Percentiles rank a stretch among this genome's conserved stretches.
Conservation (phyloP, 1,140 invertebrate genomes). For the Melanaphis sacchari region DNA sequence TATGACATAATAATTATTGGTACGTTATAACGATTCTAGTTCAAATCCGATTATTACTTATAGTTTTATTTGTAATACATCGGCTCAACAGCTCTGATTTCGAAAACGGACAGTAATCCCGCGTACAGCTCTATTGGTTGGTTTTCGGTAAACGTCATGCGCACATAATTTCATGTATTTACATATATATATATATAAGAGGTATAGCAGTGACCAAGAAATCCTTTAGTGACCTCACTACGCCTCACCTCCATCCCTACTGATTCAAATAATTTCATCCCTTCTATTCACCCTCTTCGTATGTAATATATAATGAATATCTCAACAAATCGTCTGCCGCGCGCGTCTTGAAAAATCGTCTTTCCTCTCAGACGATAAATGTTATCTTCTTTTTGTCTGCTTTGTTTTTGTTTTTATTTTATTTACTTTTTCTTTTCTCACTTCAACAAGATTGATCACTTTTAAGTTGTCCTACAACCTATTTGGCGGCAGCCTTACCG, state of each 20-base stretch:
- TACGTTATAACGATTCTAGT: not conserved
- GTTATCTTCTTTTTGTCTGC: slow-evolving; percentile 21
- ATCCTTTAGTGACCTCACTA: not conserved
- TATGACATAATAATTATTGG: not conserved
- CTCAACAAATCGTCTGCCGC: slow-evolving; percentile 10
- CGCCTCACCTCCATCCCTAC: not conserved
- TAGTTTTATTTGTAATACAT: not conserved
- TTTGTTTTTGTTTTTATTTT: slow-evolving; percentile 44
- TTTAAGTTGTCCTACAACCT: not conserved
- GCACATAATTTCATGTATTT: not conserved
- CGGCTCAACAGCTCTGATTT: not conserved
- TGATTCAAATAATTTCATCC: not conserved
- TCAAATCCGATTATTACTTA: not conserved
- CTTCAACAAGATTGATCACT: slow-evolving; percentile 48
- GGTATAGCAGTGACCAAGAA: not conserved
- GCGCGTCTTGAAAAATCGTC: slow-evolving; percentile 37
- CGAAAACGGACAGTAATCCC: not conserved
- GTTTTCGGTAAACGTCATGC: not conserved
- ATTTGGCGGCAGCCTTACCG: slow-evolving; percentile 48
- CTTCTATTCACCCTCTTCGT: not conserved
- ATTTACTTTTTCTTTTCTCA: slow-evolving; percentile 38
- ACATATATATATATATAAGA: not conserved
- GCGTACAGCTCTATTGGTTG: not conserved
- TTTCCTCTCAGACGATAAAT: slow-evolving; percentile 20
- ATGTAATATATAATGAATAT: slow-evolving; percentile 31